Evolutionary conservation across 2,113 vertebrate genomes (phyloP).

Genomic region (Barbus barbus): DNA sequence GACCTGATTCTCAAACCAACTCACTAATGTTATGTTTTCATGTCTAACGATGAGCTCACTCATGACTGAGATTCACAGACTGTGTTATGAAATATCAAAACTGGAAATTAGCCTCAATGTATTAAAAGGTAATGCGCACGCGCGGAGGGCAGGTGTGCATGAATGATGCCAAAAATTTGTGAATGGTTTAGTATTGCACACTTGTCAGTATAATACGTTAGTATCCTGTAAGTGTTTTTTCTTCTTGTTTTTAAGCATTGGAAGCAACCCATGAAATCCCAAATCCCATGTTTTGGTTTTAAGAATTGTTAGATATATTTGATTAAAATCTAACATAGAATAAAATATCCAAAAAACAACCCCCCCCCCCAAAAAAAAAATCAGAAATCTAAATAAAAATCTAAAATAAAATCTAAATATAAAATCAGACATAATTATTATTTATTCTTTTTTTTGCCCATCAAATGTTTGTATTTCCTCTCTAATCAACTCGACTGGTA

Average conservation of each 20-base stretch:
- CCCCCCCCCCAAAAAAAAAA: too few relatives aligned
- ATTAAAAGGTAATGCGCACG: neutral
- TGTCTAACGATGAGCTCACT: neutral
- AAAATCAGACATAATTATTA: too few relatives aligned
- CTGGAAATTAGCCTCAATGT: neutral
- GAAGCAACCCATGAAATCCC: neutral
- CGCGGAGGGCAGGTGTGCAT: neutral
- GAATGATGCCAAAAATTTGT: neutral
- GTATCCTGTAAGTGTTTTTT: neutral
- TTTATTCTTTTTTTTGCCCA: neutral
- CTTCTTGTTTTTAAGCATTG: neutral
- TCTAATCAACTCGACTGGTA: neutral
- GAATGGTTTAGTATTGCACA: neutral
- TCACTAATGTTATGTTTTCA: neutral
- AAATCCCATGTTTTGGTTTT: neutral
- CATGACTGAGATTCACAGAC: conserved; percentile 1
- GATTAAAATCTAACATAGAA: too few relatives aligned
- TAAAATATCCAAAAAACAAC: too few relatives aligned
- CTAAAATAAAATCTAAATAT: neutral
- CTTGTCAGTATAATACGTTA: neutral
- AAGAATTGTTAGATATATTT: neutral
- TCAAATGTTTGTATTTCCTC: neutral
- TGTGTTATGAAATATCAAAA: neutral
- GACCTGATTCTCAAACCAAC: neutral
- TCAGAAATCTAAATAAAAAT: too few relatives aligned